Base-by-base conservation (phyloP, 2,888 invertebrate species). In the Drosophila ezoana region DNA sequence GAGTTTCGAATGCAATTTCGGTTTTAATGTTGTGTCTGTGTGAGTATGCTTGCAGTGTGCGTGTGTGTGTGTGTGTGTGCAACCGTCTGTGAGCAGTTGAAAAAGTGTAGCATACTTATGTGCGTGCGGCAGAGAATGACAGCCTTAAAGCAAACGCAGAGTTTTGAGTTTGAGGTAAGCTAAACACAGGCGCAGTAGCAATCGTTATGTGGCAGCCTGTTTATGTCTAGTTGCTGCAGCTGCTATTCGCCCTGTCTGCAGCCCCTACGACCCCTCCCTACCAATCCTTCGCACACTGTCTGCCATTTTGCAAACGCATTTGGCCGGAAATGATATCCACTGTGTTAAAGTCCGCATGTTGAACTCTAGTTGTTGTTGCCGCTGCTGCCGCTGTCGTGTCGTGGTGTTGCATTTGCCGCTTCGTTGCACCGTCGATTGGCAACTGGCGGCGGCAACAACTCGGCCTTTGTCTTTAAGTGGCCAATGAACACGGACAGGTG, bases 391-490 rank as follows among this genome's bases (percentile, higher is more conserved):
- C 45, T 58, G 60, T 76, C 73, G 82, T 85, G 82, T 84, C 76
- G 76, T 85, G 79, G 69, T 83, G 89, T 83, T 86, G 84, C 89
- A 88, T 89, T 83, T 83, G 63, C 87, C 81, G 87, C 89, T 81
- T 87, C 78, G 89, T 70, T 88, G 83, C 89, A 86, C 72, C 52
- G 72, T 47, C 80, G 83, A 81, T 85, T 82, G 81, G 72, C 63
- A 81, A 18, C 18, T 28, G 28, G 28, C 28, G 28, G 8, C 28
- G 28, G 28, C 58, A 49, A 49, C 43, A 70, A 41, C 64, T 51
- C 52, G 59, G 62, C 57, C 70, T 76, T 76, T 82, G 81, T 71
- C 88, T 82, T 86, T 67, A 88, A 87, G 76, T 81, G 88, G 72
- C 72, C 87, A 87, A 74, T 69, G 85, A 77, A 64, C 81, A 79